These are phyloP conservation scores for Eledona agricola DNA, from an alignment of 2,888 invertebrate species.

Conservation along the genomic window DNA sequence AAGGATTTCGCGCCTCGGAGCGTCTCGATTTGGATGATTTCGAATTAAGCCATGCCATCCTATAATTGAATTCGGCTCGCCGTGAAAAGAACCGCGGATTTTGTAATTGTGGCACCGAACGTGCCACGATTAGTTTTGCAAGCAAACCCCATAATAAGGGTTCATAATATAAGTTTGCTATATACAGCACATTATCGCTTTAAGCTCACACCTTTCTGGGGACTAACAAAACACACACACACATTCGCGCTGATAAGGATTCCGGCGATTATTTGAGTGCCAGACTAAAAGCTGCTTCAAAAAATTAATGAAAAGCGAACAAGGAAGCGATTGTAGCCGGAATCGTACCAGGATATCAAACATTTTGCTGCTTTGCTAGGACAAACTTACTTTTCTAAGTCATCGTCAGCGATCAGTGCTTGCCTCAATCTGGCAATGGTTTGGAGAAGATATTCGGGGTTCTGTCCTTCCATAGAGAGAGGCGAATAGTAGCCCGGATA, in stretches of 20 bases:
- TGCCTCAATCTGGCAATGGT: constrained; percentile 79
- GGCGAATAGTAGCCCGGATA: constrained; percentile 58
- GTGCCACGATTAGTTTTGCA: no score
- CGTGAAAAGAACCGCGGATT: no score
- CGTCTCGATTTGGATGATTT: constrained; percentile 28
- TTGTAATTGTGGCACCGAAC: no score
- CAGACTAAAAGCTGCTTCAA: constrained; percentile 4
- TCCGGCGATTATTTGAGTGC: background rate
- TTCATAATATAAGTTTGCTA: constrained; percentile 12
- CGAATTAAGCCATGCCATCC: constrained; percentile 24
- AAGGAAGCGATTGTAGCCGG: no score
- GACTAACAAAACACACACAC: constrained; percentile 4
- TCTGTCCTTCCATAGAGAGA: constrained; percentile 67
- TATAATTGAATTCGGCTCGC: constrained; percentile 36
- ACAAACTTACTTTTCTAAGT: constrained; percentile 80
- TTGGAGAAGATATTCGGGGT: constrained; percentile 81
- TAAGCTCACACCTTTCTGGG: constrained; percentile 11
- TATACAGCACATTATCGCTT: constrained; percentile 9
- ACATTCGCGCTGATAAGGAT: constrained; percentile 1
- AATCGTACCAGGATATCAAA: background rate
- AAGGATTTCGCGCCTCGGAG: constrained; percentile 24
- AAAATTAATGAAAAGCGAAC: constrained; percentile 8
- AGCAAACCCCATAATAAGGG: constrained; percentile 6
- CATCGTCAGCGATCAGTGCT: constrained; percentile 79
- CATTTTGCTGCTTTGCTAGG: no score